Evolutionary conservation across 2,888 invertebrate species (phyloP).

Genomic region (Drosophila limbata): DNA sequence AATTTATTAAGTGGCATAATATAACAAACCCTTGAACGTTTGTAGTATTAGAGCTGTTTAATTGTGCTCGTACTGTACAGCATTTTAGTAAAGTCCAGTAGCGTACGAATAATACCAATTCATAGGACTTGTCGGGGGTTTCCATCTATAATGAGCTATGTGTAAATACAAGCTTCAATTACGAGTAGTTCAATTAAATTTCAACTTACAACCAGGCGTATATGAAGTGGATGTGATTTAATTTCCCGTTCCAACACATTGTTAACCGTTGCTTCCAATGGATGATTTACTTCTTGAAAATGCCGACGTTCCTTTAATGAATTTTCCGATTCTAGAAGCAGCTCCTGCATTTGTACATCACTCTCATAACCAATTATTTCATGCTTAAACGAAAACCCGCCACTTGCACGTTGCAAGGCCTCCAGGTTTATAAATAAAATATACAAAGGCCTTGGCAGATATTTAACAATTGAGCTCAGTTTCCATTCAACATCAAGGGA

Average conservation of each 20-base stretch:
- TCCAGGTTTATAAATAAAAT: conserved; percentile 93
- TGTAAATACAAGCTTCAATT: too few species aligned
- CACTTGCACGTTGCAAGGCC: conserved; percentile 65
- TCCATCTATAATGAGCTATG: conserved; percentile 38
- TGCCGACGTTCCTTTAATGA: conserved; percentile 24
- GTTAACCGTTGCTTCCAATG: background rate
- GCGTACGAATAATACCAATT: conserved; percentile 47
- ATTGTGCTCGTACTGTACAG: conserved; percentile 51
- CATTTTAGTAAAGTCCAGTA: conserved; percentile 68
- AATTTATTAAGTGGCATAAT: background rate
- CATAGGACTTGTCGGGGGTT: conserved; percentile 37
- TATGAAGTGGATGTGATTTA: conserved; percentile 61
- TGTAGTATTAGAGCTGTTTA: conserved; percentile 23
- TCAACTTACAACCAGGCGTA: conserved; percentile 54
- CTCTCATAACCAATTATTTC: conserved; percentile 66
- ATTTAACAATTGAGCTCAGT: conserved; percentile 90
- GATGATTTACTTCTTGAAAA: conserved; percentile 25
- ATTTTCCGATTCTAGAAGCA: conserved; percentile 37
- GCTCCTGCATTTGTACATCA: conserved; percentile 64
- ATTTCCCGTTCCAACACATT: conserved; percentile 27
- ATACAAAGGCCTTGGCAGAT: conserved; percentile 93
- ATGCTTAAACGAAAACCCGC: conserved; percentile 34
- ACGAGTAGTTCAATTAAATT: background rate
- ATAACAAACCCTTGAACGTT: conserved; percentile 47
- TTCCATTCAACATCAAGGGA: conserved; percentile 92